Base-by-base conservation (phyloP, 2,888 invertebrate species). In the Electrophaes corylata region DNA sequence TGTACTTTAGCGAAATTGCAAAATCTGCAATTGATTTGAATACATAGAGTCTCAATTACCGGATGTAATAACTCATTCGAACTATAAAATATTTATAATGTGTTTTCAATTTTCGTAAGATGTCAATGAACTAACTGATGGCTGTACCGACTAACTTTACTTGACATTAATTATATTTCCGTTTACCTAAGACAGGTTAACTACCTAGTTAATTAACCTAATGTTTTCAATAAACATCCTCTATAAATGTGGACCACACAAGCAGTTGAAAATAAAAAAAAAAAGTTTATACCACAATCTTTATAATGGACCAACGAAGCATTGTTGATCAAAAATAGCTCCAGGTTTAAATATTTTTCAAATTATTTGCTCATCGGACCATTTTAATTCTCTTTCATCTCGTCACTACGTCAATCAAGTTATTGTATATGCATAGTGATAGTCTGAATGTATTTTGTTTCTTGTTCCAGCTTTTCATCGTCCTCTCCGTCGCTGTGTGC, bases 401-500 rank as follows among this genome's bases (percentile, higher is more conserved):
- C n/a, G n/a, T n/a, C n/a, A n/a, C n/a, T n/a, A n/a, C n/a, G n/a
- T n/a, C n/a, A n/a, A n/a, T n/a, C n/a, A n/a, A n/a, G n/a, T n/a
- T n/a, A n/a, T n/a, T n/a, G n/a, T n/a, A n/a, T n/a, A n/a, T n/a
- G n/a, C n/a, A n/a, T n/a, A n/a, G n/a, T n/a, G n/a, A n/a, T n/a
- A n/a, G n/a, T n/a, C n/a, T n/a, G n/a, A n/a, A n/a, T n/a, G n/a
- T n/a, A n/a, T n/a, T n/a, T n/a, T n/a, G n/a, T 18, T 43, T 50
- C 43, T 50, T 18, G 1, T 76, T 73, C 0, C 72, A 87, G 87
- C 77, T 84, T 68, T 66, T 83, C 72, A 72, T 78, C 44, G 62
- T 88, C 65, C 71, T 88, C 26, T 78, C 81, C 59, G 71, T 87
- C 70, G 86, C 72, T 6, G 72, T 70, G 4, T 55, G 55, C 60